These are phyloP conservation scores for Muscidifurax raptorellus DNA, from an alignment of 1,140 invertebrate species.

Conservation along the genomic window DNA sequence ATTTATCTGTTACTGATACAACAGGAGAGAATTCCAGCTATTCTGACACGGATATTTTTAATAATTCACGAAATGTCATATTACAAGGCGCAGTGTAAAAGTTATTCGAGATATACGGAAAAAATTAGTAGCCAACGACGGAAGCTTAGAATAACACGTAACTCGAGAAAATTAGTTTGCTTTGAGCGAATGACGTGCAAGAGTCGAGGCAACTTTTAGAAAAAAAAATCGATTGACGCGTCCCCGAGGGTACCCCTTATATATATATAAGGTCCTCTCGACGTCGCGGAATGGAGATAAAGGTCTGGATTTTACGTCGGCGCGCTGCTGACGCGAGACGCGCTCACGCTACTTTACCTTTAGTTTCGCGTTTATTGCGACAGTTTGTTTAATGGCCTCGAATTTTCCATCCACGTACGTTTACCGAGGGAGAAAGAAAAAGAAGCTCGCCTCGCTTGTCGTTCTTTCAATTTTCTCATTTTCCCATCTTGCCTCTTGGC, in stretches of 20 bases:
- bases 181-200: neutral
- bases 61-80: too few species aligned
- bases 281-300: conserved; percentile 6
- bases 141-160: neutral
- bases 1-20: too few species aligned
- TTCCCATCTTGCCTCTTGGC: neutral
- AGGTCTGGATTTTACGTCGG: conserved; percentile 28
- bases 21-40: too few species aligned
- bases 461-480: conserved; percentile 10
- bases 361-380: conserved; percentile 38
- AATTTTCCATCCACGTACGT: conserved; percentile 34
- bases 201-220: neutral
- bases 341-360: conserved; percentile 20
- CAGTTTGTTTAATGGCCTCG: conserved; percentile 34
- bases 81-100: too few species aligned
- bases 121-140: too few species aligned
- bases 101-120: too few species aligned
- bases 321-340: neutral
- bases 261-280: conserved; percentile 3
- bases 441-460: neutral
- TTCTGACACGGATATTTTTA: too few species aligned
- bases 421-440: neutral
- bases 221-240: conserved; percentile 23
- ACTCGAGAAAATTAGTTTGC: neutral
- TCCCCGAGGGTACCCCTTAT: neutral